A percentile compares a stretch with the other conserved stretches of the same genome.
These are phyloP conservation scores for Synodontis membranacea DNA, from an alignment of 2,113 vertebrate genomes.

Conservation along the genomic window DNA sequence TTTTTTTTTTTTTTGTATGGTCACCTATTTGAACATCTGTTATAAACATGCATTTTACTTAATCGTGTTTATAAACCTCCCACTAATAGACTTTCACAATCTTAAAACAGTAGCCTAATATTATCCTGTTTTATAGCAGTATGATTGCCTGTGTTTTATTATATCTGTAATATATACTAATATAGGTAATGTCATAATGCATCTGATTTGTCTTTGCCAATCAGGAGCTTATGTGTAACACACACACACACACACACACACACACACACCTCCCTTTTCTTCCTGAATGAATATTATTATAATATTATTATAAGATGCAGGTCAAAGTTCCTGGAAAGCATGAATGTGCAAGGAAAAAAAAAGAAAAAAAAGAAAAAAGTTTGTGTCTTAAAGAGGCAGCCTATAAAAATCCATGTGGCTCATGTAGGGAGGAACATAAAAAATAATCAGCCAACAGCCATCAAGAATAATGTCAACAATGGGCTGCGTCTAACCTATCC, in stretches of 20 bases:
- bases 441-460: slow-evolving; percentile 52
- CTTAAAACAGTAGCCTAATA: not conserved
- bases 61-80: not conserved
- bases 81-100: not conserved
- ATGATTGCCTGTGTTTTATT: not conserved
- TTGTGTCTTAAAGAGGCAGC: slow-evolving; percentile 59
- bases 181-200: not conserved
- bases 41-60: not conserved
- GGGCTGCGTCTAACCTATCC: slow-evolving; percentile 52
- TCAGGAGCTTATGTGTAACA: not conserved
- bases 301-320: slow-evolving; percentile 27
- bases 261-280: not conserved
- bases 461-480: slow-evolving; percentile 59
- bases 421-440: slow-evolving; percentile 48
- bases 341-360: slow-evolving; percentile 53
- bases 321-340: slow-evolving; percentile 59
- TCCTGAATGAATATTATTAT: slow-evolving; percentile 10
- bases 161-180: too few relatives aligned
- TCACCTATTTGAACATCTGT: not conserved
- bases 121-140: not conserved
- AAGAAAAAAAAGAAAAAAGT: slow-evolving; percentile 46
- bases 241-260: slow-evolving; percentile 6
- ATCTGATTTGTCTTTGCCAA: not conserved
- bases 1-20: not conserved
- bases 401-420: slow-evolving; percentile 53